Evolutionary conservation across 2,113 vertebrate species (phyloP).

Genomic region (Tamias sibiricus): DNA sequence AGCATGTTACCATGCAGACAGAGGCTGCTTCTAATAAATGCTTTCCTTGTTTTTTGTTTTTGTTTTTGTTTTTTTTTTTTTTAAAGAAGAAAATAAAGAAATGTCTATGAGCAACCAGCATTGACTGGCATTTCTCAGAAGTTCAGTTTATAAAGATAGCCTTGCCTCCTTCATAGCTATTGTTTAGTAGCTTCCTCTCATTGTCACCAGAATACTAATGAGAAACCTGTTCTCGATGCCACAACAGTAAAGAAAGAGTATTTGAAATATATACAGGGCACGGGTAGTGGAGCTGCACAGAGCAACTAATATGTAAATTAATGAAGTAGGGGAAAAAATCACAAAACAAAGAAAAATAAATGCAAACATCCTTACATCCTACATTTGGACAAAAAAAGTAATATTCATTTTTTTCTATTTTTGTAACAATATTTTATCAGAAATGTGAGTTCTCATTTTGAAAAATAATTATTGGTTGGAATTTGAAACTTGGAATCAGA

Average conservation of each 20-base stretch:
- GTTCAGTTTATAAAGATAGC: constrained; percentile 4
- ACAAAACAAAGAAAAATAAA: not conserved
- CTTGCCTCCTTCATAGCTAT: not conserved
- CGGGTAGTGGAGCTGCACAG: not conserved
- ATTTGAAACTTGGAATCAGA: constrained; percentile 22
- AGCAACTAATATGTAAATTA: constrained; percentile 8
- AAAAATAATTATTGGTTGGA: not conserved
- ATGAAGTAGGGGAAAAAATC: not conserved
- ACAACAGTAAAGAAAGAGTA: not conserved
- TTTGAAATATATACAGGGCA: constrained; percentile 46
- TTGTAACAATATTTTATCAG: not conserved
- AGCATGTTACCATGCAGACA: not conserved
- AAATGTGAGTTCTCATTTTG: not conserved
- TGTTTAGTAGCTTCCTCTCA: constrained; percentile 16
- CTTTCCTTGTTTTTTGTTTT: not conserved
- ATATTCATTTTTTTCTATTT: not conserved
- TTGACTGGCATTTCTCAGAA: constrained; percentile 32
- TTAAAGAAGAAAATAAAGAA: not conserved
- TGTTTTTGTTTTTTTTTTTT: too few relatives aligned
- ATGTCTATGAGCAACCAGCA: not conserved
- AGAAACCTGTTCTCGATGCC: constrained; percentile 6
- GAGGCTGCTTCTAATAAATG: not conserved
- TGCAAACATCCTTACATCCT: not conserved
- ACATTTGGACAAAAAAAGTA: not conserved
- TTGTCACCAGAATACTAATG: constrained; percentile 56